Evolutionary conservation across 2,888 invertebrate species (phyloP), one percentile per base, ranked within the genome.

Genomic region (Pantelozetes paolii): DNA sequence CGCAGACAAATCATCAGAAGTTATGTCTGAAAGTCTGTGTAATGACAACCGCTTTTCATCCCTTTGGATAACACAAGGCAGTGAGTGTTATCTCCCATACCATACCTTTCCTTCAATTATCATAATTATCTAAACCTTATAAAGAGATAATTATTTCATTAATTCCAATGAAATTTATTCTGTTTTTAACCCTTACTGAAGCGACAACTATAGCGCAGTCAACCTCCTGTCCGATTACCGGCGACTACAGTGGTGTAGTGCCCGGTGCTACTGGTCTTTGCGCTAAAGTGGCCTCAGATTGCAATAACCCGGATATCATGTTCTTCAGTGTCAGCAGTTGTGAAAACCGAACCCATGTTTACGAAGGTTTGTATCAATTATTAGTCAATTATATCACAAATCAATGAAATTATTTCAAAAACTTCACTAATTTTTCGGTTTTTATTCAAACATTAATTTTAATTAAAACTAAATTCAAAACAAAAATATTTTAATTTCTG

Each of bases 261-360:
- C 87, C 88, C 26, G 87, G 88, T 80, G 81, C 83, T 42, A 76
- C 77, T 18, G 84, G 85, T 36, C 83, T 87, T 76, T 88, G 88
- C 79, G 87, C 88, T 18, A 87, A 87, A 81, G 81, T 88, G 45
- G 87, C 86, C 80, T 88, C 88, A 70, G 87, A 88, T 79, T 88
- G 88, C 80, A 84, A 85, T 77, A 86, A 86, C 6, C 86, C 86
- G 6, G 87, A 88, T 80, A 84, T 86, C 71, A 88, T 88, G 88
- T 87, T 87, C 79, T 88, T 87, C 80, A 86, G 86, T 79, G 87
- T 88, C 20, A 86, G 85, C 71, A 86, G 86, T 77, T 88, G 88
- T 79, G 83, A 83, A 72, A 84, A 86, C 54, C 81, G 83, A 45
- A 79, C 80, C 15, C 86, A 87, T 81, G 82, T 88, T 50, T 87